Evolutionary conservation across 2,113 vertebrate species (phyloP).

Genomic region (Nansenia antarctica): DNA sequence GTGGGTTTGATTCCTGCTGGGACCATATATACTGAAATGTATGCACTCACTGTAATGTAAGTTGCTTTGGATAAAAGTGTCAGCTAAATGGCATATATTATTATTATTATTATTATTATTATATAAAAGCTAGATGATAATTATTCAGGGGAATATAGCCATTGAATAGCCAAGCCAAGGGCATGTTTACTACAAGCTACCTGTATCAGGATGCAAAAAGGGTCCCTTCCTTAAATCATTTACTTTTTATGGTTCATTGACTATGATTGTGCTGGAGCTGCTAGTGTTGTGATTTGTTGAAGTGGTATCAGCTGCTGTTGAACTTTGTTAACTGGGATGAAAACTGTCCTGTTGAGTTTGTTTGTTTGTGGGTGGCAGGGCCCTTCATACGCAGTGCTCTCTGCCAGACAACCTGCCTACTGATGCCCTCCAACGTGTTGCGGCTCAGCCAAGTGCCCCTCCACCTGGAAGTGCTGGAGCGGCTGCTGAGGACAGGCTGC

Average conservation of each 20-base stretch:
- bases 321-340: constrained; percentile 24
- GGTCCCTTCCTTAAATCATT: not conserved
- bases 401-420: constrained; percentile 74
- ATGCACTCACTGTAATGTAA: no score
- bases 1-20: no score
- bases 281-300: constrained; percentile 29
- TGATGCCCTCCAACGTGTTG: constrained; percentile 58
- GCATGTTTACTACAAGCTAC: no score
- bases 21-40: no score
- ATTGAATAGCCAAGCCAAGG: no score
- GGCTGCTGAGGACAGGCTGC: constrained; percentile 62
- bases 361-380: constrained; percentile 52
- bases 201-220: not conserved
- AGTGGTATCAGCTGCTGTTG: constrained; percentile 27
- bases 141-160: no score
- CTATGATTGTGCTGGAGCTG: not conserved
- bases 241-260: constrained; percentile 41
- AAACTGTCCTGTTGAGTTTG: constrained; percentile 16
- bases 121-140: no score
- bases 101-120: no score
- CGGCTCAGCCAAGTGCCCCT: constrained; percentile 38
- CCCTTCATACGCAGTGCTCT: constrained; percentile 29
- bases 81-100: no score
- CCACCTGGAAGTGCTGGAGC: constrained; percentile 58
- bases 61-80: no score